Evolutionary conservation across 2,888 invertebrate species (phyloP), one percentile per base, ranked within the genome.

Genomic region (Rhopalosiphum nymphaeae): DNA sequence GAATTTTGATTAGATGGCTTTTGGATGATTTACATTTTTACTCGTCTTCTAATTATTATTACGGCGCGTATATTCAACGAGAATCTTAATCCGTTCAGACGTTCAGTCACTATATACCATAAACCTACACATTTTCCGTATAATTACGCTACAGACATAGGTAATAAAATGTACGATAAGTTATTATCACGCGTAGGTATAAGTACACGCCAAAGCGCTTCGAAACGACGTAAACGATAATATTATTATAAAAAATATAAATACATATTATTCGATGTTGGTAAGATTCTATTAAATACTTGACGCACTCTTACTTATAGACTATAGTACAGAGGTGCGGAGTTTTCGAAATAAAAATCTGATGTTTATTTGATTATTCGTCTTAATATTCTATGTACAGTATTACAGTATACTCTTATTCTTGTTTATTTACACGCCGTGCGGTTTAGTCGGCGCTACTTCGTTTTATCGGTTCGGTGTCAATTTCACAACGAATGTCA

Each of bases 1-100:
- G 61, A 67, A 91, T 88, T 92, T 36, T 67, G 92, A 92, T 87
- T 61, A 49, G 87, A 92, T 67, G 92, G 61, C 92, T 92, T 92
- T 92, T 42, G 16, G 67, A 42, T 49, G 46, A 67, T 88, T 92
- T 61, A 61, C 16, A 86, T 92, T 56, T 92, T 87, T 92, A 61
- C 86, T 61, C 87, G 92, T 49, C 84, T 86, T 86, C 46, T 88
- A 88, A 67, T 85, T 67, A 92, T 92, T 49, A 29, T n/a, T 56
- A 42, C 78, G 3, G 21, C 4, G 29, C 21, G 36, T 26, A 16
- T 86, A 89, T 89, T 89, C 21, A 29, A 21, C 57, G 89, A 44
- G 89, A 44, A 89, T 89, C 57, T 29, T 44, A 89, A 89, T 89
- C 57, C 46, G 89, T 1, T 16, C 67, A n/a, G 67, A 67, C 85